phyloP scores from a whole-genome alignment of 2,113 vertebrate species.

The Mesocricetus auratus region DNA sequence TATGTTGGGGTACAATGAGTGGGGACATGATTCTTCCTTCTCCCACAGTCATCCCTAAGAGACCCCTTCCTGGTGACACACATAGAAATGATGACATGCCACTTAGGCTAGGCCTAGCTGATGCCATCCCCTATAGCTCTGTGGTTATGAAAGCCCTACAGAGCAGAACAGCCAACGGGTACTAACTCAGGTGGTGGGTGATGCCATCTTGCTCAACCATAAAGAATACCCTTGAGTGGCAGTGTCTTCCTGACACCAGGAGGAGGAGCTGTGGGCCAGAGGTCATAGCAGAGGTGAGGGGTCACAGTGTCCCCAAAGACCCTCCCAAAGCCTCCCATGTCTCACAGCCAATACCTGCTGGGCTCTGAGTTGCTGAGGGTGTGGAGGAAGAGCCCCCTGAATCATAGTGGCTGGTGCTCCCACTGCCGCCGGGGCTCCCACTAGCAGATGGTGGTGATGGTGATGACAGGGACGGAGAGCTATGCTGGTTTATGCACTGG shows the following conservation, averaged over 20 bases:
- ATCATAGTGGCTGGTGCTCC: slow-evolving; percentile 91
- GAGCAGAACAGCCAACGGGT: background rate
- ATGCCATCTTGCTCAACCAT: too few relatives aligned
- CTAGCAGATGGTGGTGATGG: slow-evolving; percentile 92
- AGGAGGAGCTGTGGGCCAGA: background rate
- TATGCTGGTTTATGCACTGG: slow-evolving; percentile 94
- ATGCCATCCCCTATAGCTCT: background rate
- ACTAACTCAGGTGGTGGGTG: background rate
- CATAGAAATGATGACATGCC: background rate
- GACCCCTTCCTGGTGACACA: background rate
- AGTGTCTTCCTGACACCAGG: background rate
- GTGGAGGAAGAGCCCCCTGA: slow-evolving; percentile 90
- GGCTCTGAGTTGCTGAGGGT: slow-evolving; percentile 91
- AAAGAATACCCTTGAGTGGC: background rate
- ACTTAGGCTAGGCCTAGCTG: rapidly evolving
- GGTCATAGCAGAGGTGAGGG: rapidly evolving
- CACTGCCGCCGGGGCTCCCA: slow-evolving; percentile 87
- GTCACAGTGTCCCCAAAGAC: background rate
- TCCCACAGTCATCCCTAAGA: background rate
- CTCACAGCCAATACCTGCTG: slow-evolving; percentile 88
- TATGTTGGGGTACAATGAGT: background rate
- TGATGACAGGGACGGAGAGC: slow-evolving; percentile 90
- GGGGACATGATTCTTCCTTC: background rate
- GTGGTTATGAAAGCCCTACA: background rate
- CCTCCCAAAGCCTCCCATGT: background rate